phyloP scores from a whole-genome alignment of 2,113 vertebrate genomes.

The Carettochelys insculpta region DNA sequence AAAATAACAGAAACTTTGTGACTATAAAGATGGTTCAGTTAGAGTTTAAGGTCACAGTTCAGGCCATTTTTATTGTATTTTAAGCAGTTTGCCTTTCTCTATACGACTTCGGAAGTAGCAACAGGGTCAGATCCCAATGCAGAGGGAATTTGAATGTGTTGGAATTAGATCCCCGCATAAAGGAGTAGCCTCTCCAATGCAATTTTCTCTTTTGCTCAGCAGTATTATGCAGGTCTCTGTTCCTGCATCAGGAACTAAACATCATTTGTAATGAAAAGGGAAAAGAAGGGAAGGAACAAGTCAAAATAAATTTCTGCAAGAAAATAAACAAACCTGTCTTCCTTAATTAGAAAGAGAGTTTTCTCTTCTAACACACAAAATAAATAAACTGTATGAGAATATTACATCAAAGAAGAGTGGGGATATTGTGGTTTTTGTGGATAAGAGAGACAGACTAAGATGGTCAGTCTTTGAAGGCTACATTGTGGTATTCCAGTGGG shows the following conservation, averaged over 20 bases:
- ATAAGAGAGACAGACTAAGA: not conserved
- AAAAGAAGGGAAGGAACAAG: not conserved
- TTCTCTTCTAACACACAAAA: not conserved
- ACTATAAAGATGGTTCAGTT: not conserved
- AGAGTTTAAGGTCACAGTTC: not conserved
- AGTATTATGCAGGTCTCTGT: not conserved
- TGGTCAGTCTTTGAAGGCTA: not conserved
- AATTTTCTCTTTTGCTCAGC: not conserved
- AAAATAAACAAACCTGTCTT: not conserved
- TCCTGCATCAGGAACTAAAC: slow-evolving; percentile 1
- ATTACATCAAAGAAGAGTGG: not conserved
- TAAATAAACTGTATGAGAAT: not conserved
- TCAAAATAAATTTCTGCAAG: not conserved
- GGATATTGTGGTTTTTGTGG: not conserved
- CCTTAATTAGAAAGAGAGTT: not conserved
- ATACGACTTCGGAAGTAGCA: not conserved
- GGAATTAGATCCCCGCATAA: not conserved
- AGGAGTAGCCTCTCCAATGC: not conserved
- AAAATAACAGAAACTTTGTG: not conserved
- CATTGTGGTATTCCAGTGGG: not conserved
- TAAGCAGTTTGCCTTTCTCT: not conserved
- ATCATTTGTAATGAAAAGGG: not conserved
- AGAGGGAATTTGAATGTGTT: not conserved
- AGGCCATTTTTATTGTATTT: not conserved
- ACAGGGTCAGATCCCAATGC: not conserved